Conservation (phyloP, 1,140 invertebrate species). For the Drosophila bipectinata region DNA sequence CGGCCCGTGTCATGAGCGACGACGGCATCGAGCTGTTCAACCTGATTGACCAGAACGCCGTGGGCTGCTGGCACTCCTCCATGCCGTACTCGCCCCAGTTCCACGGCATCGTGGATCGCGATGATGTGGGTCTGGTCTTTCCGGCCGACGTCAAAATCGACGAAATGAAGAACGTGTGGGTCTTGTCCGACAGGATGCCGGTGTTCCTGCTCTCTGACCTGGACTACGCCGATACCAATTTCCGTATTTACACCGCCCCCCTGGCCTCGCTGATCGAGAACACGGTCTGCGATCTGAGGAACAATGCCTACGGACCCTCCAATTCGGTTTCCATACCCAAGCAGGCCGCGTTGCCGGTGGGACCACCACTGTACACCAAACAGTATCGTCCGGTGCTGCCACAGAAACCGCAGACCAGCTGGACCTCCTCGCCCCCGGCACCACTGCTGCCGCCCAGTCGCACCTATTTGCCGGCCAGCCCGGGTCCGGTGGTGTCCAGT, state of each 20-base stretch:
- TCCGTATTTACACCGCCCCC: constrained; percentile 89
- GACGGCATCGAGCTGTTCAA: constrained; percentile 90
- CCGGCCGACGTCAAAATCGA: constrained; percentile 92
- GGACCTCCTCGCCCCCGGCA: constrained; percentile 42
- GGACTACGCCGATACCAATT: constrained; percentile 91
- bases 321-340: constrained; percentile 64
- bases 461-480: constrained; percentile 56
- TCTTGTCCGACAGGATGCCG: constrained; percentile 92
- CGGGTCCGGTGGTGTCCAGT: constrained; percentile 44
- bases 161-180: constrained; percentile 88
- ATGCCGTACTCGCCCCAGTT: constrained; percentile 88
- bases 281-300: constrained; percentile 88
- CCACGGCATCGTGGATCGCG: constrained; percentile 89
- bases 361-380: constrained; percentile 50
- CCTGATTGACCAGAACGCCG: constrained; percentile 90
- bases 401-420: constrained; percentile 58
- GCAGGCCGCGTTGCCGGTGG: constrained; percentile 19
- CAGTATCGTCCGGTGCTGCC: constrained; percentile 50
- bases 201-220: constrained; percentile 89
- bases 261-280: constrained; percentile 87
- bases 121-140: constrained; percentile 90
- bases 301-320: constrained; percentile 70
- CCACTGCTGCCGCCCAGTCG: constrained; percentile 19
- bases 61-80: constrained; percentile 91
- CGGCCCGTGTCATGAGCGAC: constrained; percentile 89